Evolutionary conservation across 2,113 vertebrate genomes (phyloP).

Genomic region (Grus americana): DNA sequence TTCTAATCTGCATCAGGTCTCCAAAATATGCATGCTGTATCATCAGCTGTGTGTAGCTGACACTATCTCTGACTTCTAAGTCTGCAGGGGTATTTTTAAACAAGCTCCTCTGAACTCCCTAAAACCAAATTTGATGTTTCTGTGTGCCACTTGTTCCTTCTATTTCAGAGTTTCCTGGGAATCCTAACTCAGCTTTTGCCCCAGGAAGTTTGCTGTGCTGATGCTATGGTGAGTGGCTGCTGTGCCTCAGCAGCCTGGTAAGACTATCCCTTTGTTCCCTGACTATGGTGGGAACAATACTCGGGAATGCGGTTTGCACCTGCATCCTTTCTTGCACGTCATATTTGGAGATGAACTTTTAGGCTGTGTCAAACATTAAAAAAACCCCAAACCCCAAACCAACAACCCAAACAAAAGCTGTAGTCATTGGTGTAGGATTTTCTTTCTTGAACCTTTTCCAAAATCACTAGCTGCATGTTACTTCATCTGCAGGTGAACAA

Average conservation of each 20-base stretch:
- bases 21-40: neutral
- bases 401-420: neutral
- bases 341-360: neutral
- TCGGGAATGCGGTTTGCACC: neutral
- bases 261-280: neutral
- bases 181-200: neutral
- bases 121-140: neutral
- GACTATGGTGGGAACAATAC: neutral
- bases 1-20: neutral
- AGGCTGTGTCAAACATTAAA: neutral
- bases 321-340: neutral
- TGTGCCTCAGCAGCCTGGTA: neutral
- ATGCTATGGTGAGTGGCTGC: neutral
- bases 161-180: neutral
- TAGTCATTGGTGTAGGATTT: neutral
- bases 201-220: neutral
- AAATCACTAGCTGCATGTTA: neutral
- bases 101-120: neutral
- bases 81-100: neutral
- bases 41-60: neutral
- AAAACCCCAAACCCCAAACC: neutral
- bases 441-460: neutral
- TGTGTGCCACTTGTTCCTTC: neutral
- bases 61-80: neutral
- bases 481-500: neutral